phyloP scores from a whole-genome alignment of 2,113 vertebrate species.

The Abramis brama region DNA sequence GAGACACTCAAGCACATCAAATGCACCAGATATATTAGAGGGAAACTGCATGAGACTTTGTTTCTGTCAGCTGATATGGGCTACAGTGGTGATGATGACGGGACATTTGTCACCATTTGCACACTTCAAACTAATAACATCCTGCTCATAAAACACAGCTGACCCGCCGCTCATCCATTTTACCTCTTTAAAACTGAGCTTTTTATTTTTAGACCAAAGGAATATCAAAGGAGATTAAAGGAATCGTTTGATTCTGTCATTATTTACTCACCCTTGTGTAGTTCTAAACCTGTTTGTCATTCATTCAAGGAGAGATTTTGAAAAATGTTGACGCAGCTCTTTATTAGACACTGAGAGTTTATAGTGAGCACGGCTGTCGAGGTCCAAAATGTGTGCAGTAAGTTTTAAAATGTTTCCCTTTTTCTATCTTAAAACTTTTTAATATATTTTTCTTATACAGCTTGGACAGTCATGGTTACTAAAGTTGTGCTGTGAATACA shows the following conservation, averaged over 20 bases:
- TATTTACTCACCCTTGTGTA: too few relatives aligned
- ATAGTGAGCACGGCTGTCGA: too few relatives aligned
- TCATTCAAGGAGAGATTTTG: too few relatives aligned
- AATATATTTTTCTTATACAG: background rate
- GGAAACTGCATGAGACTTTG: background rate
- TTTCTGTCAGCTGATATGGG: background rate
- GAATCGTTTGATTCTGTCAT: background rate
- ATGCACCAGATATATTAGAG: background rate
- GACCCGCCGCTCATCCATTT: constrained; percentile 14
- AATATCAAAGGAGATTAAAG: background rate
- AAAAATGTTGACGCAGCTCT: too few relatives aligned
- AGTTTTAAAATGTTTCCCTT: too few relatives aligned
- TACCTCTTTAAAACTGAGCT: constrained; percentile 6
- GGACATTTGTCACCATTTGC: constrained; percentile 9
- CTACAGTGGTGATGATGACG: background rate
- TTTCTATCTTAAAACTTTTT: background rate
- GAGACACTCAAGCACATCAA: background rate
- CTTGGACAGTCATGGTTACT: background rate
- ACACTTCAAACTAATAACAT: constrained; percentile 28
- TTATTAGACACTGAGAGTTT: too few relatives aligned
- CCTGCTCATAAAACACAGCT: constrained; percentile 29
- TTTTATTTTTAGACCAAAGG: background rate
- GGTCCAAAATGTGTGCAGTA: too few relatives aligned
- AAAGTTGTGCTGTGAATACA: background rate
- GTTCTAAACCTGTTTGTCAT: too few relatives aligned